Base-by-base conservation (phyloP, 2,797 vertebrate species). In the Zenarchopterus dispar region DNA sequence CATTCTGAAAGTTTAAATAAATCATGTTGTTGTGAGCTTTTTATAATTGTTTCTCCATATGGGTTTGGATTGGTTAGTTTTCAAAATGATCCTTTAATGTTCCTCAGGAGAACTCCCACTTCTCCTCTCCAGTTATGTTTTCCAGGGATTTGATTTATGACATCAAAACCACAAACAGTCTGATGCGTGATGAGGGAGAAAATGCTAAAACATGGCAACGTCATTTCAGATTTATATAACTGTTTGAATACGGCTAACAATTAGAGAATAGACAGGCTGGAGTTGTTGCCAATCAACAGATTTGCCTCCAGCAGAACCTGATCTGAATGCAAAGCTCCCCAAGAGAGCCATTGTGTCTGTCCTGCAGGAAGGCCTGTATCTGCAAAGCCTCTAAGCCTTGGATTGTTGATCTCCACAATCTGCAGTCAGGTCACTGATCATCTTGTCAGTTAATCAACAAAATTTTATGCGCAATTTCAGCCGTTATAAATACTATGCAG, bases 251-350 rank as follows among this genome's bases (percentile, higher is more conserved):
- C 19, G 69, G 52, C 36, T 65, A 55, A 66, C 77, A 71, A 82
- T 79, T 82, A 82, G 64, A 78, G 70, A 66, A 57, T 43, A 58
- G n/a, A 56, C 65, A 61, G 70, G 67, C 58, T 7, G 52, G 75
- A 80, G 80, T 78, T 82, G 71, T 68, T 82, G 69, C 81, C 80
- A 85, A 48, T 78, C 17, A 67, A 65, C 70, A 66, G 63, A 26
- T 57, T 79, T 69, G 55, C 68, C 67, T 84, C 78, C 74, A 77
- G 55, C 43, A 68, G 65, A 83, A 80, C 50, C 70, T 77, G 71
- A 77, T 77, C 56, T 63, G 52, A 84, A 80, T 78, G 39, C 64
- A 82, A 77, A 80, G 58, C 70, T 76, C 53, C 63, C 44, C 43
- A 13, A 62, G 49, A 81, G 67, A 68, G 48, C 52, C 45, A 70